Evolutionary conservation across 2,797 vertebrate genomes (phyloP).

Genomic region (Bothrops alternatus): DNA sequence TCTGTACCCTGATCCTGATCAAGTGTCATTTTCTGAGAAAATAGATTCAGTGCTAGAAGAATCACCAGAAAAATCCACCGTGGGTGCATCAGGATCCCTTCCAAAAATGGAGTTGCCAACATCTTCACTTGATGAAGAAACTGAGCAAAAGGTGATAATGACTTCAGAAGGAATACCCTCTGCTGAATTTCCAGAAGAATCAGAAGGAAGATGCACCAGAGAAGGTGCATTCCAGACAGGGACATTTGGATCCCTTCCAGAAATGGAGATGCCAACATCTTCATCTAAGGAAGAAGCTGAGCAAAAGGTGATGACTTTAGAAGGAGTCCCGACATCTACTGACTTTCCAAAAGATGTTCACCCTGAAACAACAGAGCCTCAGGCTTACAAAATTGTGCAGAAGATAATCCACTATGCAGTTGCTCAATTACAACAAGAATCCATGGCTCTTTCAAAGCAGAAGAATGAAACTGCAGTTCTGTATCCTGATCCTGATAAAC

Average conservation of each 20-base stretch:
- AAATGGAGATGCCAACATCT: neutral
- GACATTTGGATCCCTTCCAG: neutral
- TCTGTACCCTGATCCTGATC: constrained; percentile 44
- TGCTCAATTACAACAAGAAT: neutral
- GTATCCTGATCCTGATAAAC: constrained; percentile 40
- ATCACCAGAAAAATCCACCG: neutral
- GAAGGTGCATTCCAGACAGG: neutral
- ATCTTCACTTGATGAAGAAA: constrained; percentile 29
- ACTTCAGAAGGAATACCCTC: neutral
- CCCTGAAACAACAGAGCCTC: neutral
- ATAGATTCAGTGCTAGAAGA: constrained; percentile 46
- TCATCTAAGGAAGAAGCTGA: constrained; percentile 27
- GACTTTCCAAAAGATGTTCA: neutral
- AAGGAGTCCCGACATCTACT: neutral
- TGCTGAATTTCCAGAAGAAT: constrained; percentile 20
- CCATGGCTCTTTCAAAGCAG: neutral
- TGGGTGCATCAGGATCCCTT: neutral
- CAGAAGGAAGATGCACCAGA: neutral
- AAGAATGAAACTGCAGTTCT: constrained; percentile 30
- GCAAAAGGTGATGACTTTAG: neutral
- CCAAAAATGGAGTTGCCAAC: neutral
- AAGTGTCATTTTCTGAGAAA: constrained; percentile 20
- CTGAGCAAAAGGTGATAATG: neutral
- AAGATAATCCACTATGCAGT: neutral
- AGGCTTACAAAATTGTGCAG: neutral